Conservation (phyloP, 2,113 vertebrate genomes). For the Centrocercus urophasianus region DNA sequence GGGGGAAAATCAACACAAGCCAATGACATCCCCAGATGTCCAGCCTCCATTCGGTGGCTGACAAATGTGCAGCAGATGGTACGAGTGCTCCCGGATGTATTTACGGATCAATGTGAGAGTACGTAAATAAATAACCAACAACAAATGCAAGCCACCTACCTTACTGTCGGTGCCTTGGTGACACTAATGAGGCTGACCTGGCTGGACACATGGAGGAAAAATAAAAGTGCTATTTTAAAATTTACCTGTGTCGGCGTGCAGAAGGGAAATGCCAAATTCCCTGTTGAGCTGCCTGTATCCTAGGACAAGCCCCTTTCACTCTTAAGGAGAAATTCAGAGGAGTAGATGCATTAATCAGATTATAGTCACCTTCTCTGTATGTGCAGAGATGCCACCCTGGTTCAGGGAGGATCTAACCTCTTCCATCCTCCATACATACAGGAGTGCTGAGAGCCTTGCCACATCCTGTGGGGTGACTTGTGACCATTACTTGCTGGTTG, state of each 20-base stretch:
- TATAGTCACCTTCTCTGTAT: not conserved
- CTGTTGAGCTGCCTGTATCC: not conserved
- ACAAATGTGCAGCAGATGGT: slow-evolving; percentile 49
- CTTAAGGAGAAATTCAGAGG: not conserved
- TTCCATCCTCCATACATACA: not conserved
- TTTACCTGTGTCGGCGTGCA: not conserved
- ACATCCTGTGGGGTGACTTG: not conserved
- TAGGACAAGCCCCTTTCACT: not conserved
- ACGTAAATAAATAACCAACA: slow-evolving; percentile 13
- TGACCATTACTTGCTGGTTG: not conserved
- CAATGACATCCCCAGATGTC: slow-evolving; percentile 41
- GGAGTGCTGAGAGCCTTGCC: not conserved
- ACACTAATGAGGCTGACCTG: not conserved
- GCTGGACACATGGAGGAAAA: not conserved
- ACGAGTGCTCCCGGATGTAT: slow-evolving; percentile 41
- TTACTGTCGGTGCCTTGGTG: slow-evolving; percentile 15
- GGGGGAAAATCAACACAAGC: slow-evolving; percentile 19
- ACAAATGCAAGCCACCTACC: not conserved
- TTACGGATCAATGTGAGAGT: slow-evolving; percentile 55
- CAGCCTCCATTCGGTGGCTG: not conserved
- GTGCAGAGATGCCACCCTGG: not conserved
- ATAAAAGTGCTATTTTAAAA: slow-evolving; percentile 5
- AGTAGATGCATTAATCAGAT: not conserved
- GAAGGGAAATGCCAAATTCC: not conserved
- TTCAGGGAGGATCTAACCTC: not conserved